Evolutionary conservation across 1,140 invertebrate species (phyloP), one percentile per base, ranked within the genome.

Genomic region (Batillaria attramentaria): DNA sequence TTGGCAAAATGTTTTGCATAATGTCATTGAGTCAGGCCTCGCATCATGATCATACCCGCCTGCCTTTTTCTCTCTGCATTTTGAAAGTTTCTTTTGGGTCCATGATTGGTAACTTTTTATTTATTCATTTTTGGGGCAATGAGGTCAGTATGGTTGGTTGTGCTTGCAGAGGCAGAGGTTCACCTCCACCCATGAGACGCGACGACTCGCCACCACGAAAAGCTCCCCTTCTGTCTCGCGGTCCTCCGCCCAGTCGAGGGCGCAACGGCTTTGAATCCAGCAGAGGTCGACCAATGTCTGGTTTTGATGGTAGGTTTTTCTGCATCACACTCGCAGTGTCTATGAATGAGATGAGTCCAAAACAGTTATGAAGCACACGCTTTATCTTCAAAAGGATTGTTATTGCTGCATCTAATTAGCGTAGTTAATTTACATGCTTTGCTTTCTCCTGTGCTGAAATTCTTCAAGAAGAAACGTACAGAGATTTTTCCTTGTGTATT

Each of bases 231-330:
- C 20, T 62, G n/a, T 62, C 57, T 28, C n/a, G 46, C 20, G n/a
- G 72, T 2, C 46, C 46, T 4, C 28, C 46, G 16, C 54, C 73
- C 10, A n/a, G 73, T 1, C 73, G 73, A 42, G 73, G 73, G 16
- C 73, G 73, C 57, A 75, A 75, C 31, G 73, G 73, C 35, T 75
- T 75, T 65, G 73, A 75, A 33, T 75, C 73, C 16, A 54, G 73
- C 24, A 50, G 73, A 1, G 73, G 73, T 0, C 31, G 73, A n/a
- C 73, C 73, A 3, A 42, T 75, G 73, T 75, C 73, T 31, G 57
- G 54, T 35, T 75, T 75, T 65, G 73, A 75, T n/a, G 57, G 73
- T 75, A 20, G 28, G 46, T 72, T 24, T 39, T 31, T 3, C n/a
- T 18, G 1, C 50, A 54, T 2, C 18, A 18, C n/a, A 20, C 66